phyloP scores from a whole-genome alignment of 2,113 vertebrate genomes.

The Ascaphus truei region DNA sequence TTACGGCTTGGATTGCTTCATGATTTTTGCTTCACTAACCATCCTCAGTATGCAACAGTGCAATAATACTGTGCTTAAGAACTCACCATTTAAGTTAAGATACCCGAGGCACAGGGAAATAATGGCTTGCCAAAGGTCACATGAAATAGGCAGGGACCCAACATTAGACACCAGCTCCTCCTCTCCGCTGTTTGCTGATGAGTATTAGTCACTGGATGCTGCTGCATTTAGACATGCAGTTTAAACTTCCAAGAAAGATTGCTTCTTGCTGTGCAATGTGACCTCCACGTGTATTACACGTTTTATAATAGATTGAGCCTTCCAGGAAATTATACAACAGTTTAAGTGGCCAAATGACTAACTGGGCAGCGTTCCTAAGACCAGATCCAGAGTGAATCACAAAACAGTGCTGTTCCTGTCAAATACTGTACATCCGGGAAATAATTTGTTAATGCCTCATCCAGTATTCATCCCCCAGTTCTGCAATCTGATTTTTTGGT shows the following conservation, averaged over 20 bases:
- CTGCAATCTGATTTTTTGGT: too few relatives aligned
- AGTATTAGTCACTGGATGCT: not conserved
- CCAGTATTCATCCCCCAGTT: too few relatives aligned
- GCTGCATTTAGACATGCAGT: too few relatives aligned
- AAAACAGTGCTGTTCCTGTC: too few relatives aligned
- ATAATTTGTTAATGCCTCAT: too few relatives aligned
- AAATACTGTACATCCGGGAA: too few relatives aligned
- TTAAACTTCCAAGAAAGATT: too few relatives aligned
- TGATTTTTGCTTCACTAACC: too few relatives aligned
- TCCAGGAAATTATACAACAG: not conserved
- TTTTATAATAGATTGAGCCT: not conserved
- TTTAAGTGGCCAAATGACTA: not conserved
- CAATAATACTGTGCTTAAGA: too few relatives aligned
- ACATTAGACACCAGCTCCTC: not conserved
- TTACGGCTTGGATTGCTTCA: too few relatives aligned
- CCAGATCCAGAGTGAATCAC: not conserved
- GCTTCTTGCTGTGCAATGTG: not conserved
- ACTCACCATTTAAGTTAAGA: too few relatives aligned
- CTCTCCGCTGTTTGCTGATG: not conserved
- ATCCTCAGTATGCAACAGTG: too few relatives aligned
- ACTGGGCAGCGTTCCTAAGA: not conserved
- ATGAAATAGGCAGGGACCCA: not conserved
- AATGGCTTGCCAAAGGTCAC: not conserved
- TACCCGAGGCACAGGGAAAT: not conserved
- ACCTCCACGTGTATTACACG: not conserved